Evolutionary conservation across 2,888 invertebrate species (phyloP), one percentile per base, ranked within the genome.

Genomic region (Drosophila colorata): DNA sequence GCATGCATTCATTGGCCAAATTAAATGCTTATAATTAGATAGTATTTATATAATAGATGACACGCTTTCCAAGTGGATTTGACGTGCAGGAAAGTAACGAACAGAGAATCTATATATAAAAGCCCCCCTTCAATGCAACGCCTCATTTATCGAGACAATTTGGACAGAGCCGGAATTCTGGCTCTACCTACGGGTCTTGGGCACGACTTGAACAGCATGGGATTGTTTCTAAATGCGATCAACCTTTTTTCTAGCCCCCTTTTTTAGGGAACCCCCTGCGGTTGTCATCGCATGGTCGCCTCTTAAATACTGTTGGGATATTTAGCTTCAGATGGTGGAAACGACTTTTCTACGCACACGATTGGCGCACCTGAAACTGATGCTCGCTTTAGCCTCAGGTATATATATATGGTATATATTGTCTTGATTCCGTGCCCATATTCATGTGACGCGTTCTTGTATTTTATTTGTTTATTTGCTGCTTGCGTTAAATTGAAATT

Each of bases 401-500:
- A 16, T n/a, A n/a, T 55, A 33, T 55, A 31, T 46, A 38, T 41
- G 37, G 74, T 64, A 64, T 63, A 79, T 64, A 64, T 63, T 70
- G 75, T 59, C 74, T 78, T 70, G 53, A 56, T 61, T 64, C 64
- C 23, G 47, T 48, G 63, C 33, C 58, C 66, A 70, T 69, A 70
- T 80, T 76, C 77, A 80, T 69, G 43, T 66, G 53, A 23, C 38
- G 69, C 69, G 58, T 73, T 78, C 65, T 73, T 56, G 77, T 84
- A 72, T 84, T 87, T 82, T 78, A 74, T 87, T 87, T 87, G 73
- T 70, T 75, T 81, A 73, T 85, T 79, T 85, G 80, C 59, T 53
- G 83, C 69, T 64, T 44, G 83, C 69, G 86, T 80, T 84, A 88
- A 84, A 88, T 88, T 86, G 84, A 88, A 86, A 84, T 84, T 80